Evolutionary conservation across 2,888 invertebrate species (phyloP).

Genomic region (Drosophila setosimentum): DNA sequence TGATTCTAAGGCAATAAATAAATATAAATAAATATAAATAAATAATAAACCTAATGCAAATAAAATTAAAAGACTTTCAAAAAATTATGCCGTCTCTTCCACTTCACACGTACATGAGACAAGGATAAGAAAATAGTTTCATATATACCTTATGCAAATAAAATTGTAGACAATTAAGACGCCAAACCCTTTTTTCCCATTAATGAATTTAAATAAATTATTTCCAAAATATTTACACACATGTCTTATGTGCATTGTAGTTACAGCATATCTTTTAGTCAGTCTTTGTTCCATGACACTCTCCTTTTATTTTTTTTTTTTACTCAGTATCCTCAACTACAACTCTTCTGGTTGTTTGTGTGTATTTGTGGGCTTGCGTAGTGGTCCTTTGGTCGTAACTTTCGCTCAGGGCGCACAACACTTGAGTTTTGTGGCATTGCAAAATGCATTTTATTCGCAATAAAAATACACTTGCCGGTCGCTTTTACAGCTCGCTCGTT

Average conservation of each 20-base stretch:
- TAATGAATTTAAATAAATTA: not conserved
- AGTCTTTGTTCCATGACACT: no score
- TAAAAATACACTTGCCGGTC: conserved; percentile 77
- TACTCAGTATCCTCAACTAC: conserved; percentile 21
- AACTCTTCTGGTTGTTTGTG: conserved; percentile 26
- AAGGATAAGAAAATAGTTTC: not conserved
- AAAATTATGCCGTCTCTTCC: not conserved
- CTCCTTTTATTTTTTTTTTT: conserved; percentile 11
- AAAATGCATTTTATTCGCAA: conserved; percentile 80
- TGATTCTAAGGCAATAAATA: no score
- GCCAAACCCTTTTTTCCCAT: no score
- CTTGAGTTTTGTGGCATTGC: conserved; percentile 79
- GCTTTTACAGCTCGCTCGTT: conserved; percentile 68
- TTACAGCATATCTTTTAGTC: conserved; percentile 14
- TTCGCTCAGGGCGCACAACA: conserved; percentile 70
- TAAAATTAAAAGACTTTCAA: not conserved
- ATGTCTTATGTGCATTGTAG: not conserved
- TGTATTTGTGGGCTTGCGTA: conserved; percentile 19
- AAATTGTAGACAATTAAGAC: not conserved
- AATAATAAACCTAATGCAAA: not conserved
- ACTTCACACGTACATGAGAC: not conserved
- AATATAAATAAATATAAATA: no score
- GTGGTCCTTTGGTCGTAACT: conserved; percentile 70
- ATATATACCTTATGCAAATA: not conserved
- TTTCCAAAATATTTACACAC: not conserved